A percentile compares a stretch with the other conserved stretches of the same genome.
Evolutionary conservation across 2,797 vertebrate species (phyloP).

Genomic region (Chrosomus eos): DNA sequence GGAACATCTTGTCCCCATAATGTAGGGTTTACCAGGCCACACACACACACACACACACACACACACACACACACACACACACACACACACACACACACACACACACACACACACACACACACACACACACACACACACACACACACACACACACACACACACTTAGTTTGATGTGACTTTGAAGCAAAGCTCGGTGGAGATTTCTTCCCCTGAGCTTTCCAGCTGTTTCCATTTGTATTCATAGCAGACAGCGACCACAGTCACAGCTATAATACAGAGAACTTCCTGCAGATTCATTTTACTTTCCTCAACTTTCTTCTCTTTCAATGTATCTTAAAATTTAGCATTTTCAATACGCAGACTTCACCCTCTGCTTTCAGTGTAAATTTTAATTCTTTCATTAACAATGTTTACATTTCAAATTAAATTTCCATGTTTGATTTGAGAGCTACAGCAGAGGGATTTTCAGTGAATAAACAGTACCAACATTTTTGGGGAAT

Average conservation of each 20-base stretch:
- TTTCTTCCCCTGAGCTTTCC: conserved; percentile 47
- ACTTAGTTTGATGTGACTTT: conserved; percentile 56
- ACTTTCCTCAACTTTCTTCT: background rate
- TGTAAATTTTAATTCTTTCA: background rate
- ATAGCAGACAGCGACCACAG: conserved; percentile 30
- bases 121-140: too few species aligned
- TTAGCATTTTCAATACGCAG: background rate
- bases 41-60: too few species aligned
- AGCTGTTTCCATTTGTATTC: conserved; percentile 60
- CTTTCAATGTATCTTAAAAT: conserved; percentile 7
- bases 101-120: background rate
- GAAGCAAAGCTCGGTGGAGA: conserved; percentile 47
- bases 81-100: conserved; percentile 3
- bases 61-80: too few species aligned
- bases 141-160: too few species aligned
- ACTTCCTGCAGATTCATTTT: conserved; percentile 25
- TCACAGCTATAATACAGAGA: conserved; percentile 17
- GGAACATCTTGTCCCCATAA: too few species aligned
- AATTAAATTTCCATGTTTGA: background rate
- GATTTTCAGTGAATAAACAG: background rate
- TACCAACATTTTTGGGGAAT: background rate
- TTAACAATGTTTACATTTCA: background rate
- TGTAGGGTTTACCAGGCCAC: too few species aligned
- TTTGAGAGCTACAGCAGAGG: background rate
- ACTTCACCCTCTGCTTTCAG: background rate